Evolutionary conservation across 2,113 vertebrate genomes (phyloP), one percentile per base, ranked within the genome.

Genomic region (Rhodinocichla rosea): DNA sequence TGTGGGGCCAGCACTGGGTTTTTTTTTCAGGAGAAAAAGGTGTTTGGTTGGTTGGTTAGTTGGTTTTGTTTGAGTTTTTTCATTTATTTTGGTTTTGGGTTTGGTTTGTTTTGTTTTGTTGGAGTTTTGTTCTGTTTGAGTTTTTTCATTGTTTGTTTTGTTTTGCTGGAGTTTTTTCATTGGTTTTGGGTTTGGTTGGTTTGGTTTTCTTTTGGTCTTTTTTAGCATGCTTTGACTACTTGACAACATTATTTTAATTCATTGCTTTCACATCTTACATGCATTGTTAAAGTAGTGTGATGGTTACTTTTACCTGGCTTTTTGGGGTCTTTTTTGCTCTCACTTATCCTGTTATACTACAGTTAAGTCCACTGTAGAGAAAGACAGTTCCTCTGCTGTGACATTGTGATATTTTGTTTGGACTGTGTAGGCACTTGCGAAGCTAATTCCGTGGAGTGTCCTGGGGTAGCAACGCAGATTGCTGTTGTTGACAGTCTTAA

Each of bases 1-100:
- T 39, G 11, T 12, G 13, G 24, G 15, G 26, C 2, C 13, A n/a
- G 7, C 7, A 19, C 1, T 56, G 30, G 15, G 15, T 4, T 1
- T 10, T 30, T 44, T 32, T 16, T 20, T 9, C 0, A 1, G 10
- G 17, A 5, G 5, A 17, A 7, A 8, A 11, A 39, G 3, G 4
- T 30, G 26, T 11, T 70, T 55, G 13, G 8, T 11, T 53, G 32
- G 32, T 56, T 56, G 20, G 14, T 60, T 68, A 20, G 16, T 35
- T 59, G 11, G 21, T 49, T 15, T 50, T 52, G 11, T 57, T 33
- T 4, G 10, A n/a, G 3, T 14, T 57, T 55, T 28, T 47, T 37
- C 4, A 24, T 47, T 56, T 12, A n/a, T 57, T 57, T 35, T 55
- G 18, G 13, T 6, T 63, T 63, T 24, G 17, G 17, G 13, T 40